Base-by-base conservation (phyloP, 2,888 invertebrate species). In the Lamproptera curius region DNA sequence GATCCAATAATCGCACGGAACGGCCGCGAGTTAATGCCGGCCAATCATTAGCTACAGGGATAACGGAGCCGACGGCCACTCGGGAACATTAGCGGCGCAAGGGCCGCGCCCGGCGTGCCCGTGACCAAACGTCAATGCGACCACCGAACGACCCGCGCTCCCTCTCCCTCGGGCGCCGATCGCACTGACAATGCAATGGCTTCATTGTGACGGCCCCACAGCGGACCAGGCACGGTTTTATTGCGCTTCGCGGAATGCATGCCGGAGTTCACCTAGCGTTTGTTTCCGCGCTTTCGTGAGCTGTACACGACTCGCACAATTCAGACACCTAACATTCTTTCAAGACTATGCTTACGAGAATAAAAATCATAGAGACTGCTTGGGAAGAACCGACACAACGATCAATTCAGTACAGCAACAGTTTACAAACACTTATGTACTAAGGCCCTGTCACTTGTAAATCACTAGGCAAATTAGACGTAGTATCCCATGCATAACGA, bases 21-120 rank as follows among this genome's bases (percentile, higher is more conserved):
- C 85, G 76, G 84, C 68, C 81, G 72, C 71, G 82, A 78, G 80
- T 82, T 87, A 85, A 88, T 88, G 84, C 84, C 76, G 79, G 85
- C 79, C 87, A 86, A 87, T 88, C 87, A 88, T 88, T 87, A 88
- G 81, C 86, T 84, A 85, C 81, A 86, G 84, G 86, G 76, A 83
- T 86, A 86, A 85, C 86, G 86, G 86, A 76, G 80, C 82, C 80
- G 67, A 65, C 73, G 82, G 80, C 79, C 81, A 70, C 73, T 67
- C 63, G 59, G 67, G 72, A 61, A 76, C 67, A 81, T 64, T 60
- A 60, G 51, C 72, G 70, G 71, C 59, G 68, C 58, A 55, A 59
- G 69, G 67, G 71, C 64, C 65, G 62, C 69, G 57, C 64, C 61
- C 64, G 61, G 49, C 72, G 75, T 79, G 71, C 73, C 81, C 80